Base-by-base conservation (phyloP, 2,113 vertebrate genomes). In the Pedionomus torquatus region DNA sequence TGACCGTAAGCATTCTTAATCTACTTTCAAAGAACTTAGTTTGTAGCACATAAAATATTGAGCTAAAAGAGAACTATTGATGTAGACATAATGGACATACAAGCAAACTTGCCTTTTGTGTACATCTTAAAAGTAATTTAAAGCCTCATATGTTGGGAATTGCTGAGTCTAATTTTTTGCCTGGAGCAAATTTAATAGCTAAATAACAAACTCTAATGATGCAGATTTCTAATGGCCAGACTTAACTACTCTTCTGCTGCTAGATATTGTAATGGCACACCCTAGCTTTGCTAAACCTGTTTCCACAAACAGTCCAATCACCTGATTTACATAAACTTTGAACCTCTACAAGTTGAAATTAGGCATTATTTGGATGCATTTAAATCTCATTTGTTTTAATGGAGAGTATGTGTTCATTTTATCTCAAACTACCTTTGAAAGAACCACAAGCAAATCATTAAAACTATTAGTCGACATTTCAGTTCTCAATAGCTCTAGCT, bases 81-180 rank as follows among this genome's bases (percentile, higher is more conserved):
- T 76, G 60, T 46, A 66, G 49, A 46, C 49, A 51, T 75, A 95
- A 96, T 83, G 74, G 84, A 90, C 76, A 39, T 55, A 35, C 76
- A 95, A 93, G 78, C 68, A 96, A 93, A 86, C 83, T 57, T 93
- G 64, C 48, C 71, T 82, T 93, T 91, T 95, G 89, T 71, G 55
- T 96, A 77, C 52, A 77, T 78, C 85, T 90, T 86, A 88, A 72
- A 90, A 88, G 66, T 85, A 90, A 93, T 89, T 90, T 88, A 94
- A 92, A 83, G 49, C 35, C 46, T 94, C 28, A 13, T 80, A 80
- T 49, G 33, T 37, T 46, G 14, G 25, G 46, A 90, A 92, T 84
- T 95, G 83, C 95, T 51, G 48, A 93, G 55, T 58, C 58, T 86
- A 86, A 77, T 94, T 96, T 96, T 95, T 83, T 84, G 92, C 95